These are phyloP conservation scores for Hypercompe scribonia DNA, from an alignment of 2,888 invertebrate genomes.

Conservation along the genomic window DNA sequence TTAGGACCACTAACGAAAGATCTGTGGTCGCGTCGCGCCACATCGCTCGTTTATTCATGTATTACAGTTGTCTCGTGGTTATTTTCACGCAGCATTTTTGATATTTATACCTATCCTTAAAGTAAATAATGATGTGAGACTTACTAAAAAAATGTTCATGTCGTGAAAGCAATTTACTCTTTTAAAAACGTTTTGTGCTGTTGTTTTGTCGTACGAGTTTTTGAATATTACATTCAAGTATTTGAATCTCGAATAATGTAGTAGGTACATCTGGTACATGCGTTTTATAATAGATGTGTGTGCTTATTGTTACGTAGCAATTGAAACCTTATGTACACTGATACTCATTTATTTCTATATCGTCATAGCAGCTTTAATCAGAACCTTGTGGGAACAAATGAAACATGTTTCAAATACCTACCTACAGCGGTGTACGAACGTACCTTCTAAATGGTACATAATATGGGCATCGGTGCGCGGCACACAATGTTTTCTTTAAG, in stretches of 20 bases:
- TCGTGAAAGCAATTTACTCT: slow-evolving; percentile 21
- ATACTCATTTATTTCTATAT: slow-evolving; percentile 41
- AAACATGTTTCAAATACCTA: slow-evolving; percentile 18
- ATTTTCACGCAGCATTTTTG: slow-evolving; percentile 48
- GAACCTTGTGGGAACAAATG: slow-evolving; percentile 26
- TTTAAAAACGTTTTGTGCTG: slow-evolving; percentile 15
- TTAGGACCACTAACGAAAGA: slow-evolving; percentile 75
- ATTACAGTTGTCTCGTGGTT: slow-evolving; percentile 58
- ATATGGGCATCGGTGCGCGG: slow-evolving; percentile 17
- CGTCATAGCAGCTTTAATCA: slow-evolving; percentile 15
- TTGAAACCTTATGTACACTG: slow-evolving; percentile 25
- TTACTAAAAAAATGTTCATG: slow-evolving; percentile 19
- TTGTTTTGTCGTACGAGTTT: slow-evolving; percentile 16
- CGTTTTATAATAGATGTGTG: slow-evolving; percentile 8
- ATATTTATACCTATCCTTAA: slow-evolving; percentile 30
- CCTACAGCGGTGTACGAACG: not conserved
- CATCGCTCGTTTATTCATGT: slow-evolving; percentile 60
- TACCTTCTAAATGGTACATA: slow-evolving; percentile 16
- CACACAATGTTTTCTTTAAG: slow-evolving; percentile 28
- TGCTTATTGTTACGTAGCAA: not conserved
- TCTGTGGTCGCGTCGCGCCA: slow-evolving; percentile 63
- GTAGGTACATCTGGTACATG: slow-evolving; percentile 4
- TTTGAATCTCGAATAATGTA: slow-evolving; percentile 2
- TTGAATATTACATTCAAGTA: slow-evolving; percentile 12
- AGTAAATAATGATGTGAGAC: slow-evolving; percentile 28